These are phyloP conservation scores for Troilus luridus DNA, from an alignment of 2,888 invertebrate genomes.

Conservation along the genomic window DNA sequence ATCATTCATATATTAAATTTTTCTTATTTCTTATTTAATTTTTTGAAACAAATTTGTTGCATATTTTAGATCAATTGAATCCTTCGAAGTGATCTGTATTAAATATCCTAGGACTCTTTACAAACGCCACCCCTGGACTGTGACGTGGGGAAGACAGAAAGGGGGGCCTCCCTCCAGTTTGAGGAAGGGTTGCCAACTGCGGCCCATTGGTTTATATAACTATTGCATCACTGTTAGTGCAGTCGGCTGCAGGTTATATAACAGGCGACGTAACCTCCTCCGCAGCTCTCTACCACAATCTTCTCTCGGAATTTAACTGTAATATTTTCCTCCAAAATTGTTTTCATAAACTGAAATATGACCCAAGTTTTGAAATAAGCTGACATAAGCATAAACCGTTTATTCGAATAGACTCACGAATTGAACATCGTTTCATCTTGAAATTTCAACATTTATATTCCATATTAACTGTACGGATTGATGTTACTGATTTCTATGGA, in stretches of 20 bases:
- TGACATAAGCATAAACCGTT: neutral
- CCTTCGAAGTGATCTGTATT: neutral
- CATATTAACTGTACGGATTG: too few relatives aligned
- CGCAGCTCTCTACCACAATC: constrained; percentile 32
- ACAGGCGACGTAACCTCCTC: constrained; percentile 53
- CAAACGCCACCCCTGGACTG: neutral
- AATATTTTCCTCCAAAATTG: neutral
- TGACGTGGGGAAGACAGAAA: neutral
- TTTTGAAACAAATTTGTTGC: too few relatives aligned
- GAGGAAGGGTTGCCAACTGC: constrained; percentile 53
- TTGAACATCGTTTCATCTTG: neutral
- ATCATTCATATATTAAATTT: too few relatives aligned
- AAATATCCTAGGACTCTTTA: neutral
- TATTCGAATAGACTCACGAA: neutral
- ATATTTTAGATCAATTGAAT: too few relatives aligned
- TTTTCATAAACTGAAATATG: neutral
- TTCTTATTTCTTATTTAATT: too few relatives aligned
- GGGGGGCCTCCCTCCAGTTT: neutral
- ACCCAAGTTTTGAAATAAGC: neutral
- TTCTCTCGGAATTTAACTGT: neutral
- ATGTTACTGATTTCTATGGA: too few relatives aligned
- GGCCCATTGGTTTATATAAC: constrained; percentile 58
- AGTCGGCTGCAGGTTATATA: constrained; percentile 59
- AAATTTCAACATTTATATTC: too few relatives aligned
- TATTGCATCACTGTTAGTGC: constrained; percentile 58